Evolutionary conservation across 2,888 invertebrate species (phyloP).

Genomic region (Drosophila paracracens): DNA sequence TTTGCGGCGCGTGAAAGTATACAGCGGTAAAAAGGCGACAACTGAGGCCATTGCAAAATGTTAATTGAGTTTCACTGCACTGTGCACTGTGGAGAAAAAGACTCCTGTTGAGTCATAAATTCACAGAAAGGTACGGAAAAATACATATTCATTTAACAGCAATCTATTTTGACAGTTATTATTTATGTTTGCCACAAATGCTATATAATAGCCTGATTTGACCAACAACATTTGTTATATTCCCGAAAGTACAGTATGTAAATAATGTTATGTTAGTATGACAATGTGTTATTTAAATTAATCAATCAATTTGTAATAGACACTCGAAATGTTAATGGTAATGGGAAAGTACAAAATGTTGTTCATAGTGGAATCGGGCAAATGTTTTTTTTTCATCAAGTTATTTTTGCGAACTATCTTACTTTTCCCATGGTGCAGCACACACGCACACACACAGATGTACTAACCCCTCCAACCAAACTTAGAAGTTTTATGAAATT

Average conservation of each 20-base stretch:
- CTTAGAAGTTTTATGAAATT: conserved; percentile 13
- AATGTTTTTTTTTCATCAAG: neutral
- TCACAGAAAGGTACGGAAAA: neutral
- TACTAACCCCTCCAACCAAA: conserved; percentile 1
- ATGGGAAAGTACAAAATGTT: neutral
- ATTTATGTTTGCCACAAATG: neutral
- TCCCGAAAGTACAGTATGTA: neutral
- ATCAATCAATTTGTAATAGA: neutral
- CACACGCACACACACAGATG: neutral
- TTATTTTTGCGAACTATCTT: neutral
- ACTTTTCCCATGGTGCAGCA: neutral
- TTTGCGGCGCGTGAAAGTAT: conserved; percentile 52
- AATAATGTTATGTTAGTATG: neutral
- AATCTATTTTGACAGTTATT: neutral
- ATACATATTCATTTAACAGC: neutral
- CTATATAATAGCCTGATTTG: neutral
- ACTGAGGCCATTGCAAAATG: conserved; percentile 19
- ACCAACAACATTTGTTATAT: neutral
- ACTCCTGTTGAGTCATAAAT: neutral
- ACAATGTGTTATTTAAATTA: neutral
- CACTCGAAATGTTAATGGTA: neutral
- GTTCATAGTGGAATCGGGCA: neutral
- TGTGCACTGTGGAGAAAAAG: neutral
- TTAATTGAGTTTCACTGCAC: conserved; percentile 44
- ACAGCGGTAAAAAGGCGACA: conserved; percentile 33